Base-by-base conservation (phyloP, 2,888 invertebrate genomes). In the Gandaritis pyraliata region DNA sequence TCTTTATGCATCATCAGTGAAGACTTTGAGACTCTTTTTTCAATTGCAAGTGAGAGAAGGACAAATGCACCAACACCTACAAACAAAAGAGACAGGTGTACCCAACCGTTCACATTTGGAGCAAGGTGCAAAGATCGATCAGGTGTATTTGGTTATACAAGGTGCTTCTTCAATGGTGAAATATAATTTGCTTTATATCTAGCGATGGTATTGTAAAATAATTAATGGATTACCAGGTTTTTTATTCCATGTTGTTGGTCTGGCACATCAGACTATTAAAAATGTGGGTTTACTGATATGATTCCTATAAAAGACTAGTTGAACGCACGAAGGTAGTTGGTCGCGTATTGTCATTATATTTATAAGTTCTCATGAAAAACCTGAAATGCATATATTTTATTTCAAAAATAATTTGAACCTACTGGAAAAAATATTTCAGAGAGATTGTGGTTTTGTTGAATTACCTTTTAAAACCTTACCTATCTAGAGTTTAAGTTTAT, bases 111-210 rank as follows among this genome's bases (percentile, higher is more conserved):
- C 72, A 77, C 79, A 77, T 82, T 83, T 76, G 76, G 77, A 83
- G 87, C 90, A 92, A 92, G 91, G 90, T 92, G 91, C 89, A 88
- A 70, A 72, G 18, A 86, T 83, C 83, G 87, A 86, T 92, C 90
- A 91, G 91, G 90, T 91, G 90, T 90, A 82, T 91, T 91, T 90
- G 86, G 84, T 88, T 82, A 83, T 80, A 86, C 88, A 89, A 90
- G 90, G 89, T 90, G 90, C 83, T 85, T 76, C 73, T 75, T 75
- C 79, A 76, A 82, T 82, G 82, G 75, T 78, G 76, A 72, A 79
- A 82, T 82, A 78, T 82, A 78, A 83, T 83, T 76, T 74, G 66
- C 65, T 64, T 68, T 65, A 55, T 63, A 53, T 65, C 62, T 11
- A 59, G 41, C 38, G 23, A 46, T 60, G 47, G n/a, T 58, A 58